Percentiles rank a stretch among this genome's conserved stretches.
These are phyloP conservation scores for Pheosia tremula DNA, from an alignment of 2,888 invertebrate genomes.

Conservation along the genomic window DNA sequence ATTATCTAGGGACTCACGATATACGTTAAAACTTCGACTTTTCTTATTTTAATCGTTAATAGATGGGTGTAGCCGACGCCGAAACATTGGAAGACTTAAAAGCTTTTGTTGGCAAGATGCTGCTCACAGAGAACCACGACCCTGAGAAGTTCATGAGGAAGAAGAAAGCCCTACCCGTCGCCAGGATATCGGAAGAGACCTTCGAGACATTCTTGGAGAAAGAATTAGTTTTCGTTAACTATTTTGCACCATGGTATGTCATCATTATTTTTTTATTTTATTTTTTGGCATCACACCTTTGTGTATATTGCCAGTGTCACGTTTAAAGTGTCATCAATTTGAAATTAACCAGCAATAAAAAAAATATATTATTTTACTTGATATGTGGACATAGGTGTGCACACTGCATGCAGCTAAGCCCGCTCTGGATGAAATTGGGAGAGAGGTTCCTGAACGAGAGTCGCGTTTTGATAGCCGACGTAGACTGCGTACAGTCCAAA, in stretches of 20 bases:
- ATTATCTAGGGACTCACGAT: too few species aligned
- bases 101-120: slow-evolving; percentile 89
- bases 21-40: too few species aligned
- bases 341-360: too few species aligned
- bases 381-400: slow-evolving; percentile 86
- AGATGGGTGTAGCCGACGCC: slow-evolving; percentile 91
- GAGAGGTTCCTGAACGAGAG: slow-evolving; percentile 86
- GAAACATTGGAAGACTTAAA: slow-evolving; percentile 88
- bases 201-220: slow-evolving; percentile 89
- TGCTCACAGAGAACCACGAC: slow-evolving; percentile 74
- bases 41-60: slow-evolving; percentile 10
- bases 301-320: too few species aligned
- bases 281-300: too few species aligned
- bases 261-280: too few species aligned
- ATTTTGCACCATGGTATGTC: slow-evolving; percentile 93
- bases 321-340: too few species aligned
- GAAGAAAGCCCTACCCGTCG: slow-evolving; percentile 79
- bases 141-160: slow-evolving; percentile 78
- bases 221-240: slow-evolving; percentile 92
- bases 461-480: slow-evolving; percentile 90
- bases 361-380: background rate
- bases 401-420: slow-evolving; percentile 93
- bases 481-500: slow-evolving; percentile 91
- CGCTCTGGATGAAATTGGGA: slow-evolving; percentile 93
- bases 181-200: slow-evolving; percentile 87